Percentiles rank a stretch among this genome's conserved stretches.
phyloP scores from a whole-genome alignment of 2,797 vertebrate genomes.

The Arnoldichthys spilopterus region DNA sequence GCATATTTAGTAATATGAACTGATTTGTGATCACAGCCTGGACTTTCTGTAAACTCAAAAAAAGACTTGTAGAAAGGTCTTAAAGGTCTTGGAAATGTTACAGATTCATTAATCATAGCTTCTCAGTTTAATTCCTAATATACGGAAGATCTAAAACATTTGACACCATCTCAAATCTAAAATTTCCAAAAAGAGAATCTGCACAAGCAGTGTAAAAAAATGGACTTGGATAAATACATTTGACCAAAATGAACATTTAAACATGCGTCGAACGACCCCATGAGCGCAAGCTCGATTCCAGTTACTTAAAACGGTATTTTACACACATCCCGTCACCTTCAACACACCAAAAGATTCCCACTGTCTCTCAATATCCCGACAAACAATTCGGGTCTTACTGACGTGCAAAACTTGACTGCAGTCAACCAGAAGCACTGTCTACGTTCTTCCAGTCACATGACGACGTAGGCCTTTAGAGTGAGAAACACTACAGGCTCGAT shows the following conservation, averaged over 20 bases:
- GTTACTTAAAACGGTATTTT: slow-evolving; percentile 45
- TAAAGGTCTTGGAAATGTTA: too few relatives aligned
- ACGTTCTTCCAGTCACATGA: not conserved
- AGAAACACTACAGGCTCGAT: not conserved
- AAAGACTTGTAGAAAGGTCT: too few relatives aligned
- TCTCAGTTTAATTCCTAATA: not conserved
- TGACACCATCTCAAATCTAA: not conserved
- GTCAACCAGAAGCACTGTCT: not conserved
- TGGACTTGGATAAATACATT: not conserved
- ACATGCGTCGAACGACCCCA: slow-evolving; percentile 8
- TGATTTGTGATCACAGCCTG: not conserved
- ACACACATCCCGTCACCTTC: slow-evolving; percentile 13
- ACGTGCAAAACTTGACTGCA: not conserved
- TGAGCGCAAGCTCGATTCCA: slow-evolving; percentile 54
- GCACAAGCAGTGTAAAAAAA: not conserved
- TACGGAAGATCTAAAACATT: slow-evolving; percentile 13
- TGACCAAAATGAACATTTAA: slow-evolving; percentile 35
- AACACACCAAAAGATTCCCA: slow-evolving; percentile 18
- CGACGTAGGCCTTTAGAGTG: not conserved
- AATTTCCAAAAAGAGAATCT: slow-evolving; percentile 6
- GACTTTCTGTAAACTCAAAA: not conserved
- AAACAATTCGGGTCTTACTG: slow-evolving; percentile 9
- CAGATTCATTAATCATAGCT: not conserved
- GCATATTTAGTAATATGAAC: slow-evolving; percentile 34
- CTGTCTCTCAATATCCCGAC: not conserved